These are phyloP conservation scores for Calyptomena viridis DNA, from an alignment of 2,113 vertebrate genomes.

Conservation along the genomic window DNA sequence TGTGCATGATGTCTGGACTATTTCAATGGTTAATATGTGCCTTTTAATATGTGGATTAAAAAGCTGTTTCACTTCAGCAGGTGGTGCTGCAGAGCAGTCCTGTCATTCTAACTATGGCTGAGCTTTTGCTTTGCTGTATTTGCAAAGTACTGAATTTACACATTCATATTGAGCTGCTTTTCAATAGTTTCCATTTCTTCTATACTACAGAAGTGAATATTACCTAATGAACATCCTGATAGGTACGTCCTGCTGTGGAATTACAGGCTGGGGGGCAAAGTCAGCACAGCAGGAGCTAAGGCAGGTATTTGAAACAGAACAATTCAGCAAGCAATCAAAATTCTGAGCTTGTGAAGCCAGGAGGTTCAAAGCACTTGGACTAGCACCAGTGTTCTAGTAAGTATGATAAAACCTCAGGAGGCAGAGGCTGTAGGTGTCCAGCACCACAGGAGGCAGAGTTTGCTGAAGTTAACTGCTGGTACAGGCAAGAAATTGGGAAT, in stretches of 20 bases:
- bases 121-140: neutral
- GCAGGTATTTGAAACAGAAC: neutral
- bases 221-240: neutral
- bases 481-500: neutral
- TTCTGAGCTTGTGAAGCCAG: neutral
- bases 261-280: neutral
- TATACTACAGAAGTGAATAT: neutral
- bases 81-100: constrained; percentile 22
- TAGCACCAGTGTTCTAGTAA: neutral
- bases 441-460: neutral
- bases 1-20: neutral
- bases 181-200: neutral
- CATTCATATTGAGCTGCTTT: neutral
- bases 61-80: neutral
- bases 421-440: neutral
- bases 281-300: neutral
- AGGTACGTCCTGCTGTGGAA: neutral
- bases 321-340: neutral
- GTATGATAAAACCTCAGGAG: neutral
- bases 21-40: accelerated
- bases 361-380: neutral
- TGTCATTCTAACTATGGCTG: neutral
- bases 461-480: neutral
- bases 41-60: neutral
- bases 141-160: neutral